Base-by-base conservation (phyloP, 53 echinoderm and acorn worm genomes). In the Pentamera pediparva region DNA sequence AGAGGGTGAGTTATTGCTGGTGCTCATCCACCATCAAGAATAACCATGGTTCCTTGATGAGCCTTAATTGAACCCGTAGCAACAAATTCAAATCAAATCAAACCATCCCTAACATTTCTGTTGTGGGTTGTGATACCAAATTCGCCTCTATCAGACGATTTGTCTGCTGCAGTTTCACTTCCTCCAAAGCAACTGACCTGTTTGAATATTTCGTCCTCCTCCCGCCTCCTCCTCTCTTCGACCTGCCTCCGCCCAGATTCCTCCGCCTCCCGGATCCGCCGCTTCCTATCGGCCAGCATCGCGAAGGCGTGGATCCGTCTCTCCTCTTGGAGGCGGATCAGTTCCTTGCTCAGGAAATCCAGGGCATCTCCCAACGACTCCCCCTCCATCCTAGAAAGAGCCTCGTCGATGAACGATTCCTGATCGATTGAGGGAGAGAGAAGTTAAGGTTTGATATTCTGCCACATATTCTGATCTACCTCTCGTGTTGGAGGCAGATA, bases 301-400 rank as follows among this genome's bases (percentile, higher is more conserved):
- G 95, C 89, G 47, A 90, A 94, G 55, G 95, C 95, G 37, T 94
- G 95, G 70, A 94, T 90, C 37, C 95, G 87, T 9, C 95, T 81
- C 62, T 94, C 95, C 79, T 94, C 95, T 60, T 94, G 95, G 1
- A 94, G 77, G 11, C 95, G 79, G n/a, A 94, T 79, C 35, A 94
- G 74, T 74, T 94, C 95, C 82, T 94, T 94, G 85, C 95, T 94
- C 18, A 94, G 87, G 83, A 94, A 94, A 70, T 94, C 95, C 58
- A 94, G 65, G 78, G 87, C 87, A 78, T 94, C 95, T 12, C 87
- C 95, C 21, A 85, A 47, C 18, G 90, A 77, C 21, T 78, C 82
- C 7, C 90, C 95, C 65, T 94, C 95, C 7, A 87, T 61, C 60
- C 77, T 60, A 6, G 90, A 86, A 70, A 94, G 49, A 38, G 95